A percentile compares a stretch with the other conserved stretches of the same genome.
phyloP scores from a whole-genome alignment of 2,888 invertebrate genomes.

The Gastracanthus pulcherrimus region DNA sequence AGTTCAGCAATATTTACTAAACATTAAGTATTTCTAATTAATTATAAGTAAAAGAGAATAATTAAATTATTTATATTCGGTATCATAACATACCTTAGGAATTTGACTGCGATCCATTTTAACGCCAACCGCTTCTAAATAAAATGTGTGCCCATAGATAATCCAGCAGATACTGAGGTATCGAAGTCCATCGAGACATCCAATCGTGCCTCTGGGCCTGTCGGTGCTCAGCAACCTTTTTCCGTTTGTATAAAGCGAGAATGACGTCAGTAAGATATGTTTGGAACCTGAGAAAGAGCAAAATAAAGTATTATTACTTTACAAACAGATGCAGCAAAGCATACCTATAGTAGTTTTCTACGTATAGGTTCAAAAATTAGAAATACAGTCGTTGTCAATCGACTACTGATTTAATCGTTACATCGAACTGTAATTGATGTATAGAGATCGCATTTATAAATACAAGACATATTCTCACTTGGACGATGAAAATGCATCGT shows the following conservation, averaged over 20 bases:
- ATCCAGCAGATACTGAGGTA: constrained; percentile 75
- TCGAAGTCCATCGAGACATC: constrained; percentile 76
- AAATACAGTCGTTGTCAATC: background rate
- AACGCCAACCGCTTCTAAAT: constrained; percentile 63
- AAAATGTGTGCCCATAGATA: constrained; percentile 72
- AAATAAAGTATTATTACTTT: background rate
- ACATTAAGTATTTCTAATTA: too few relatives aligned
- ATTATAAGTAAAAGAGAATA: background rate
- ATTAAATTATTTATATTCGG: background rate
- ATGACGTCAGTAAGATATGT: constrained; percentile 64
- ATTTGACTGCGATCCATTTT: constrained; percentile 65
- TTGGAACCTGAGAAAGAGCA: background rate
- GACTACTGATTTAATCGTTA: constrained; percentile 3
- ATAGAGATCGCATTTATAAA: constrained; percentile 35
- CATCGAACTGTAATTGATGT: constrained; percentile 21
- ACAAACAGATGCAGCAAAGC: background rate
- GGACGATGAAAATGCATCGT: constrained; percentile 37
- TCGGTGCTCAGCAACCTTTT: constrained; percentile 68
- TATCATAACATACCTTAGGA: constrained; percentile 65
- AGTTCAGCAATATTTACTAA: too few relatives aligned
- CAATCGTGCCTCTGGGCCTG: constrained; percentile 65
- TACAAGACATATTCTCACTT: constrained; percentile 4
- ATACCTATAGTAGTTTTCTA: background rate
- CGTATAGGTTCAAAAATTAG: background rate
- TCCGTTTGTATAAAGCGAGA: constrained; percentile 75